phyloP scores from a whole-genome alignment of 37 sponge, comb jelly and placozoan species.

The Agelas oroides region DNA sequence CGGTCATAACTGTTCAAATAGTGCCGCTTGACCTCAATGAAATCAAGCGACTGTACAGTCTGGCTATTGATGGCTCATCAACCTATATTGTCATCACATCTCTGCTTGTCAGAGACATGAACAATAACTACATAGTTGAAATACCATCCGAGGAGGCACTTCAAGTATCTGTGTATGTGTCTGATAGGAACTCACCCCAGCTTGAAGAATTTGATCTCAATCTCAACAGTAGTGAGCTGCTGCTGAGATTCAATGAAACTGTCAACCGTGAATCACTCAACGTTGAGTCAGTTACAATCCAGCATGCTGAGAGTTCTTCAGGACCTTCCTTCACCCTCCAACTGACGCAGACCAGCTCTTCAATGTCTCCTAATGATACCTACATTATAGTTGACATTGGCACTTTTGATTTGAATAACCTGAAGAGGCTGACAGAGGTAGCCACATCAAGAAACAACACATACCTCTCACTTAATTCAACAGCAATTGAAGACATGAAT shows the following conservation, averaged over 20 bases:
- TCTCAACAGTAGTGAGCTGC: constrained; percentile 66
- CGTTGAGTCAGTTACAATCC: constrained; percentile 69
- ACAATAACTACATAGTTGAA: constrained; percentile 50
- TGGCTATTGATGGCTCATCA: constrained; percentile 42
- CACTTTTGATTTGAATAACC: constrained; percentile 71
- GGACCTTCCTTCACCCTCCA: constrained; percentile 33
- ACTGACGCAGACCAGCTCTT: constrained; percentile 33
- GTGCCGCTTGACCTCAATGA: constrained; percentile 66
- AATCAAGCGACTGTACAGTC: constrained; percentile 66
- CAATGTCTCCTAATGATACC: constrained; percentile 67
- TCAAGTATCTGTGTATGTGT: constrained; percentile 44
- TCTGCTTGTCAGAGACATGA: constrained; percentile 75
- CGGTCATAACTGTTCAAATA: constrained; percentile 39
- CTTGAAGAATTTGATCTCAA: constrained; percentile 76
- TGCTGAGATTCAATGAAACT: constrained; percentile 88
- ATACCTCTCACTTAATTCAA: constrained; percentile 71
- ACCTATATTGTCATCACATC: constrained; percentile 66
- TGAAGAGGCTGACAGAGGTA: constrained; percentile 78
- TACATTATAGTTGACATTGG: constrained; percentile 65
- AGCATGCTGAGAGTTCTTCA: constrained; percentile 36
- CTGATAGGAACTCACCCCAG: constrained; percentile 66
- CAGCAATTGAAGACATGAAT: constrained; percentile 83
- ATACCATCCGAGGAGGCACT: constrained; percentile 29
- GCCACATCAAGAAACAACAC: constrained; percentile 78
- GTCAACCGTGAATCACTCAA: constrained; percentile 66